Conservation (phyloP, 2,797 vertebrate species). For the Pseudocheirus occidentalis region DNA sequence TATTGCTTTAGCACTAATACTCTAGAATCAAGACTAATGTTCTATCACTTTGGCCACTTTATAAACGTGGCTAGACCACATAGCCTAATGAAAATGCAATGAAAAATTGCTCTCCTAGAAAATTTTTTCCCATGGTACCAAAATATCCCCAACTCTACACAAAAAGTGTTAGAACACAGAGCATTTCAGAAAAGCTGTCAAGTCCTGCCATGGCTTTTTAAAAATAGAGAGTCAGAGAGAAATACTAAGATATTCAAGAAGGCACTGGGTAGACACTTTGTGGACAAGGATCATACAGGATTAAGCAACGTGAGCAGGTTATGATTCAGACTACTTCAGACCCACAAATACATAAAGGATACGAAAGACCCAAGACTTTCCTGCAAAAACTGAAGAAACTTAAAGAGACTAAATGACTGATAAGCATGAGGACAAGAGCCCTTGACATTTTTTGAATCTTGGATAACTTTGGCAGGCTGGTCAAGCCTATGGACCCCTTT, state of each 20-base stretch:
- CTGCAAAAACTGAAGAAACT: neutral
- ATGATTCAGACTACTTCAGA: neutral
- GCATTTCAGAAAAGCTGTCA: slow-evolving; percentile 41
- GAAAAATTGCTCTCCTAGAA: slow-evolving; percentile 10
- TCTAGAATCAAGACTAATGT: slow-evolving; percentile 1
- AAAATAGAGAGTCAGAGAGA: neutral
- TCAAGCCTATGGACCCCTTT: neutral
- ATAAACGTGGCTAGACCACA: slow-evolving; percentile 3
- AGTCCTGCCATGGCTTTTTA: slow-evolving; percentile 23
- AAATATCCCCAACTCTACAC: slow-evolving; percentile 24
- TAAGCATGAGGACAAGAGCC: neutral
- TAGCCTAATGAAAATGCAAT: slow-evolving; percentile 20
- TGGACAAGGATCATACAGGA: neutral
- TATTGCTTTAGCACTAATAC: neutral
- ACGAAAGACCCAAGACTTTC: neutral
- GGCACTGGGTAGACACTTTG: neutral
- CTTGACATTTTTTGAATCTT: neutral
- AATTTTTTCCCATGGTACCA: slow-evolving; percentile 37
- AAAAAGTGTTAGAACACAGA: slow-evolving; percentile 29
- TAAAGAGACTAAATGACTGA: neutral
- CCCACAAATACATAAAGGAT: neutral
- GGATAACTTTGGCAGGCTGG: neutral
- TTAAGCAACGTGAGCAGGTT: neutral
- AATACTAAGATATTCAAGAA: neutral
- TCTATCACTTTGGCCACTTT: slow-evolving; percentile 18